These are phyloP conservation scores for Philypnodon macrostomus DNA, from an alignment of 2,797 vertebrate species.

Conservation along the genomic window DNA sequence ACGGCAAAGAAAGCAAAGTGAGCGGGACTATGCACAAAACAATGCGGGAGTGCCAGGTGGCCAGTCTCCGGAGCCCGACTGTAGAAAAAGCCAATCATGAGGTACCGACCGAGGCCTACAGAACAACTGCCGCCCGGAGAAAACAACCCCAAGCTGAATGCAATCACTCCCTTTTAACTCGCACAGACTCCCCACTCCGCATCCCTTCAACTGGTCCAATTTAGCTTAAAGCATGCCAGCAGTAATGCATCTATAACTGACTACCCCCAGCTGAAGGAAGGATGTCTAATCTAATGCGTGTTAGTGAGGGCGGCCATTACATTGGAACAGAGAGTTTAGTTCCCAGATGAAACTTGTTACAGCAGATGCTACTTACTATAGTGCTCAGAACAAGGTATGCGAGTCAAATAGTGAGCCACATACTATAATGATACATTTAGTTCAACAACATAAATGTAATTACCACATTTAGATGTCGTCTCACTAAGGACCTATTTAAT, in stretches of 20 bases:
- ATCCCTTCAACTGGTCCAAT: conserved; percentile 27
- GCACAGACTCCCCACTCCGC: conserved; percentile 21
- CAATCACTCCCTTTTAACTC: conserved; percentile 56
- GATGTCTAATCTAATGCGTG: conserved; percentile 35
- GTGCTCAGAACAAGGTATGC: no score
- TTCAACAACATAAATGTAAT: no score
- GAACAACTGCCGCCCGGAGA: conserved; percentile 34
- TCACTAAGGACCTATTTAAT: no score
- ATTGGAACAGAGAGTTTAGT: conserved; percentile 17
- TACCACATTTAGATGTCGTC: no score
- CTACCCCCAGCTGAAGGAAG: conserved; percentile 39
- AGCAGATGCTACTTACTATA: not conserved
- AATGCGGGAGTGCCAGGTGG: conserved; percentile 29
- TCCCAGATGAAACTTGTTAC: conserved; percentile 6
- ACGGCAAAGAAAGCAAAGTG: conserved; percentile 29
- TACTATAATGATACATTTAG: no score
- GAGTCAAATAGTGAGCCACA: not conserved
- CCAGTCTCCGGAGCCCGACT: conserved; percentile 34
- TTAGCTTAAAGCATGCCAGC: conserved; percentile 16
- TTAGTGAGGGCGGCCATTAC: conserved; percentile 29
- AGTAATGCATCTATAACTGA: conserved; percentile 30
- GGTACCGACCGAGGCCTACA: conserved; percentile 31
- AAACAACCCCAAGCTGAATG: conserved; percentile 49
- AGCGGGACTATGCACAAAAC: conserved; percentile 33
- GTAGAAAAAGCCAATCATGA: conserved; percentile 46